Percentiles rank a stretch among this genome's conserved stretches.
Evolutionary conservation across 2,797 vertebrate species (phyloP).

Genomic region (Siniperca scherzeri): DNA sequence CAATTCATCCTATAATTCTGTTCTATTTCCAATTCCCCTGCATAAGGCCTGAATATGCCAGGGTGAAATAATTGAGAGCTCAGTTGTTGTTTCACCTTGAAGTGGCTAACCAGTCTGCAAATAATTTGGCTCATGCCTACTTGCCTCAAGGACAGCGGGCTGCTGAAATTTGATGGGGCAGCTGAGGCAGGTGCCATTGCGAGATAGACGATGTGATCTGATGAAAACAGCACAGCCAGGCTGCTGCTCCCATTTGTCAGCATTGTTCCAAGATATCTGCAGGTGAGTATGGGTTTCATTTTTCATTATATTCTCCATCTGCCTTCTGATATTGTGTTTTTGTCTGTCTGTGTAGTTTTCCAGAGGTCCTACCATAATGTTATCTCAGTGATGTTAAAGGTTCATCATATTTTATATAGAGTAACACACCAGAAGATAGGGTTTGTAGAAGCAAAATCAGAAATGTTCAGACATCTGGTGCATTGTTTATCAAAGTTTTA

Average conservation of each 20-base stretch:
- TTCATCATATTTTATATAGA: slow-evolving; percentile 34
- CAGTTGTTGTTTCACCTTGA: slow-evolving; percentile 82
- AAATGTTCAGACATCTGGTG: slow-evolving; percentile 3
- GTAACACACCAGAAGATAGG: slow-evolving; percentile 2
- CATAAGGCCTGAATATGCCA: slow-evolving; percentile 73
- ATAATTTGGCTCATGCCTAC: slow-evolving; percentile 77
- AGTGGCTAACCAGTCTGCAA: slow-evolving; percentile 73
- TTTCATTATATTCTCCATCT: slow-evolving; percentile 74
- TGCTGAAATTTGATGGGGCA: slow-evolving; percentile 70
- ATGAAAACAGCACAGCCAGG: slow-evolving; percentile 68
- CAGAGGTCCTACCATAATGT: slow-evolving; percentile 31
- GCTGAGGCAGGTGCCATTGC: slow-evolving; percentile 67
- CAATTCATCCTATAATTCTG: slow-evolving; percentile 53
- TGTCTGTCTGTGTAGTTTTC: slow-evolving; percentile 52
- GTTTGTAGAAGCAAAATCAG: background rate
- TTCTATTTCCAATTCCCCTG: slow-evolving; percentile 65
- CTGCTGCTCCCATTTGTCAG: slow-evolving; percentile 76
- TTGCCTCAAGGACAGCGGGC: slow-evolving; percentile 76
- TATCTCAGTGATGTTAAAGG: slow-evolving; percentile 38
- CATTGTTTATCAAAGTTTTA: background rate
- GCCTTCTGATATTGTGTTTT: slow-evolving; percentile 59
- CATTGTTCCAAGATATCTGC: slow-evolving; percentile 73
- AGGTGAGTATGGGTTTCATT: slow-evolving; percentile 70
- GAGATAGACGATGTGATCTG: slow-evolving; percentile 76
- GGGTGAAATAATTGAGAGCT: slow-evolving; percentile 79